These are phyloP conservation scores for Pampusana beccarii DNA, from an alignment of 2,113 vertebrate genomes.

Conservation along the genomic window DNA sequence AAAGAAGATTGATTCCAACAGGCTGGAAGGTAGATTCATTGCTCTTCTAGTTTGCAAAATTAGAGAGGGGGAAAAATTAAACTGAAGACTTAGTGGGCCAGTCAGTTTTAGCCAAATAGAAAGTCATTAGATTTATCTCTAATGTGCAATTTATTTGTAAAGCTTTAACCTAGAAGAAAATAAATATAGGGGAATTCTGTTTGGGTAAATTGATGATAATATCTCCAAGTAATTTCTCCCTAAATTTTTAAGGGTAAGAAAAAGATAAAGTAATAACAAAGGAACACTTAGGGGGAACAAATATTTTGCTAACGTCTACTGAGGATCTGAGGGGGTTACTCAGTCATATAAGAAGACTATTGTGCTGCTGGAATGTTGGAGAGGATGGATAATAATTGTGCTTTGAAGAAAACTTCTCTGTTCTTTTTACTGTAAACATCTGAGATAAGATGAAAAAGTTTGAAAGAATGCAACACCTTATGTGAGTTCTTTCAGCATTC, in stretches of 20 bases:
- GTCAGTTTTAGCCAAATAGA: neutral
- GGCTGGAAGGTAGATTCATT: slow-evolving; percentile 34
- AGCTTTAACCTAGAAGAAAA: neutral
- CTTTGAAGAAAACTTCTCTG: neutral
- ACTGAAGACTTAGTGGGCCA: neutral
- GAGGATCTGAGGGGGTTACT: neutral
- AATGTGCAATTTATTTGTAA: neutral
- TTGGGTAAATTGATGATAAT: neutral
- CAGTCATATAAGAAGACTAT: neutral
- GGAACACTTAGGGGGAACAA: neutral
- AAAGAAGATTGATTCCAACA: slow-evolving; percentile 58
- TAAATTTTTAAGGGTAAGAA: neutral
- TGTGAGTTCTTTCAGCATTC: neutral
- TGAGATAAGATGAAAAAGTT: neutral
- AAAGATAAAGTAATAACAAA: neutral
- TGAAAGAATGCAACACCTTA: neutral
- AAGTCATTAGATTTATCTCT: neutral
- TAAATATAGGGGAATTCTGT: neutral
- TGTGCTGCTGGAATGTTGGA: neutral
- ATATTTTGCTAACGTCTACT: neutral
- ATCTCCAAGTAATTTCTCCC: slow-evolving; percentile 1
- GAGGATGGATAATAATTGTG: neutral
- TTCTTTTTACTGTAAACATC: neutral
- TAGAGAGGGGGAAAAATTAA: neutral
- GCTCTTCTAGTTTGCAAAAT: slow-evolving; percentile 6